A percentile compares a stretch with the other conserved stretches of the same genome.
phyloP scores from a whole-genome alignment of 2,888 invertebrate species.

The Beris chalybata region DNA sequence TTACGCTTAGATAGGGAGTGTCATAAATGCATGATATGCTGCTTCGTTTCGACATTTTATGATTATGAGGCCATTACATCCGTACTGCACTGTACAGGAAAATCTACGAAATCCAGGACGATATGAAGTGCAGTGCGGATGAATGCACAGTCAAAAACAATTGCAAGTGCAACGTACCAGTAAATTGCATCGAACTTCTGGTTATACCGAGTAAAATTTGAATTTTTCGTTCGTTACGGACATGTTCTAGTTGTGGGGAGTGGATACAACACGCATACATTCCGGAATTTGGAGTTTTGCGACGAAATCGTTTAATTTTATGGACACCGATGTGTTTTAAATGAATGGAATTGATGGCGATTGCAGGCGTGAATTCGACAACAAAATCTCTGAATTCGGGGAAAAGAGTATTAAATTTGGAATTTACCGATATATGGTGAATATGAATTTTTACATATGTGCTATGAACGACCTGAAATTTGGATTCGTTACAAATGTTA shows the following conservation, averaged over 20 bases:
- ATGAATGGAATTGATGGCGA: conserved; percentile 18
- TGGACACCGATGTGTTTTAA: conserved; percentile 25
- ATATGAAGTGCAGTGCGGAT: conserved; percentile 20
- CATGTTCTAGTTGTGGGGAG: background rate
- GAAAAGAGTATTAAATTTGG: too few relatives aligned
- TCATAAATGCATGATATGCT: conserved; percentile 33
- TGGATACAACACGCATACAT: background rate
- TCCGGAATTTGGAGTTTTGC: conserved; percentile 16
- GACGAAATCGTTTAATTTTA: conserved; percentile 30
- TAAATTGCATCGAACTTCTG: conserved; percentile 35
- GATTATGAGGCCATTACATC: conserved; percentile 26
- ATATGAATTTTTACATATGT: too few relatives aligned
- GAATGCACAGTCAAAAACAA: conserved; percentile 32
- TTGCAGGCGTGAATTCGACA: conserved; percentile 28
- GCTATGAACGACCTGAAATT: too few relatives aligned
- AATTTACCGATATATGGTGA: too few relatives aligned
- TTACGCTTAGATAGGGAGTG: conserved; percentile 11
- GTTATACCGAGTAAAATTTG: conserved; percentile 21
- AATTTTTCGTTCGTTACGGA: conserved; percentile 20
- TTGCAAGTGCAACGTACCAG: conserved; percentile 38
- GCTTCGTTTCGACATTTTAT: conserved; percentile 29
- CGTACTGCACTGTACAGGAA: conserved; percentile 10
- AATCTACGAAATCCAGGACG: background rate
- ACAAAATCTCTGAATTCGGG: too few relatives aligned
- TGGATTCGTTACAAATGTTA: too few relatives aligned